These are phyloP conservation scores for Procambarus clarkii DNA, from an alignment of 1,140 invertebrate species.

Conservation along the genomic window DNA sequence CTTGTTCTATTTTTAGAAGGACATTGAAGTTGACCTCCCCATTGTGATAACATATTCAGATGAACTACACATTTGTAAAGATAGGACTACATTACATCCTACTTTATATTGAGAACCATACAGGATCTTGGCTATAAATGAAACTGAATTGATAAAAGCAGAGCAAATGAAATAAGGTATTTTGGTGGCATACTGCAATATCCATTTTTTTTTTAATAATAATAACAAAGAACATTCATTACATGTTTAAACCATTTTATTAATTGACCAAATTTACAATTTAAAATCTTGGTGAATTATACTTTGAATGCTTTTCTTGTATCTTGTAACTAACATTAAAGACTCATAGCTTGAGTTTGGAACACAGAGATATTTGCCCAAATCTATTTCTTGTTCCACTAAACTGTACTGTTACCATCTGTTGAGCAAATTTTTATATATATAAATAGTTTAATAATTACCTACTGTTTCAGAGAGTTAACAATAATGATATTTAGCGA, in stretches of 20 bases:
- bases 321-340: slow-evolving; percentile 45
- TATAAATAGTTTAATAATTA: slow-evolving; percentile 25
- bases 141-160: not conserved
- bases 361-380: slow-evolving; percentile 31
- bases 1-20: slow-evolving; percentile 16
- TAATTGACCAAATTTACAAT: not conserved
- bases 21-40: slow-evolving; percentile 56
- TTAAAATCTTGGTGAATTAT: slow-evolving; percentile 10
- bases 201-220: not conserved
- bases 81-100: not conserved
- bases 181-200: not conserved
- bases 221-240: not conserved
- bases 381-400: not conserved
- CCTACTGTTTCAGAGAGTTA: slow-evolving; percentile 15
- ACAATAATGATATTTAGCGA: slow-evolving; percentile 28
- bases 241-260: not conserved
- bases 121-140: not conserved
- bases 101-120: not conserved
- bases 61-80: slow-evolving; percentile 1
- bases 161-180: not conserved
- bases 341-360: slow-evolving; percentile 26
- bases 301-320: slow-evolving; percentile 21
- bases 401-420: not conserved
- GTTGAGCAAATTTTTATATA: not conserved
- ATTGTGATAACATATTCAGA: slow-evolving; percentile 32